A percentile compares a stretch with the other conserved stretches of the same genome.
Evolutionary conservation across 2,888 invertebrate genomes (phyloP).

Genomic region (Agriopis aurantiaria): DNA sequence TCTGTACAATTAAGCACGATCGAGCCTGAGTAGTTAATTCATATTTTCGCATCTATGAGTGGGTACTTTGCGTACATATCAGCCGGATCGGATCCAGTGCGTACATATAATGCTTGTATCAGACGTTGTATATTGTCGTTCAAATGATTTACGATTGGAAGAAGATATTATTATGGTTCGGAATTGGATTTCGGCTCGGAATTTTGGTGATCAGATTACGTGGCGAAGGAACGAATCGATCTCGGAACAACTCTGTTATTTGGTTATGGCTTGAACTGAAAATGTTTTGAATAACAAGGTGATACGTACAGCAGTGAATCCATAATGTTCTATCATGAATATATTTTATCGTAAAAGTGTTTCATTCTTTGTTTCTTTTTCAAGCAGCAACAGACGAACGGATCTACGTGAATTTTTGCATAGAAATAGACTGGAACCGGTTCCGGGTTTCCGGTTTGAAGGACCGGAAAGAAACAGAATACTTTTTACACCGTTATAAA

Average conservation of each 20-base stretch:
- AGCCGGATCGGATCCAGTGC: conserved; percentile 16
- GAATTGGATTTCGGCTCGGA: conserved; percentile 21
- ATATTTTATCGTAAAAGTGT: too few relatives aligned
- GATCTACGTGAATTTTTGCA: too few relatives aligned
- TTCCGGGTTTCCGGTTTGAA: too few relatives aligned
- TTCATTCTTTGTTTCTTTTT: too few relatives aligned
- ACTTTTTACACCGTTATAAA: too few relatives aligned
- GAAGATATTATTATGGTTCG: conserved; percentile 27
- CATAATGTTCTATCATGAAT: neutral
- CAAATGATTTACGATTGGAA: conserved; percentile 27
- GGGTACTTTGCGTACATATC: neutral
- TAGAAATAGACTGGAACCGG: too few relatives aligned
- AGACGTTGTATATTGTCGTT: conserved; percentile 25
- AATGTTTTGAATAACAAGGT: conserved; percentile 14
- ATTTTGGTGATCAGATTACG: conserved; percentile 27
- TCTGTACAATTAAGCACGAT: too few relatives aligned
- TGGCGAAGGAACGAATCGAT: conserved; percentile 5
- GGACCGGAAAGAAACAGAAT: too few relatives aligned
- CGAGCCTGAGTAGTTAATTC: too few relatives aligned
- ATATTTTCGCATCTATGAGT: too few relatives aligned
- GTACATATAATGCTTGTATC: conserved; percentile 12
- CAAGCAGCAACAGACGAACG: too few relatives aligned
- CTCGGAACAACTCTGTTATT: conserved; percentile 20
- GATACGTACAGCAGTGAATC: neutral
- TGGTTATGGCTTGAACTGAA: conserved; percentile 3